Conservation (phyloP, 92 coral and sea anemone species). For the Porites cylindrica region DNA sequence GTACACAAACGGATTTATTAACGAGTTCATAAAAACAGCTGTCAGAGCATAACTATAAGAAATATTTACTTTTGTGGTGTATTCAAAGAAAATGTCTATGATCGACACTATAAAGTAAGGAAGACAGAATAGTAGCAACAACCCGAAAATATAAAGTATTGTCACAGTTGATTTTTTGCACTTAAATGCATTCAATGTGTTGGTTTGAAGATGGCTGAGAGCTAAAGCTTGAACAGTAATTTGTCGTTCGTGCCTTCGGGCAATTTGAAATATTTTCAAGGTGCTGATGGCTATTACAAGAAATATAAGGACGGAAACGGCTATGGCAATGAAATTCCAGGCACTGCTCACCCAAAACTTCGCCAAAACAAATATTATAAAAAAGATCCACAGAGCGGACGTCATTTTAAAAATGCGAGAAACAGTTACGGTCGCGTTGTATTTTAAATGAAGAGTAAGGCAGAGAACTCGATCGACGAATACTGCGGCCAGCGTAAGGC, state of each 20-base stretch:
- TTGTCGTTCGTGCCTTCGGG: conserved; percentile 19
- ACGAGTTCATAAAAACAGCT: conserved; percentile 41
- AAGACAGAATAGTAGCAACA: conserved; percentile 26
- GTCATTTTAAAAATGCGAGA: conserved; percentile 11
- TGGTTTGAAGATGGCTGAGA: background rate
- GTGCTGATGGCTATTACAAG: background rate
- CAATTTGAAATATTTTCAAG: conserved; percentile 33
- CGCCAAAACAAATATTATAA: background rate
- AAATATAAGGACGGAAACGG: conserved; percentile 2
- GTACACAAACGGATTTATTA: conserved; percentile 39
- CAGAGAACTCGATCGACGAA: conserved; percentile 45
- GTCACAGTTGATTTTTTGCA: conserved; percentile 27
- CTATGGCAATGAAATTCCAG: conserved; percentile 30
- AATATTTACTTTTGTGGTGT: conserved; percentile 18
- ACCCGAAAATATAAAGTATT: conserved; percentile 17
- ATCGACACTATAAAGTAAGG: conserved; percentile 24
- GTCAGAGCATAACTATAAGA: conserved; percentile 41
- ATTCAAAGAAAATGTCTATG: conserved; percentile 11
- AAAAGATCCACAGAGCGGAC: conserved; percentile 7
- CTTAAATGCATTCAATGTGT: background rate
- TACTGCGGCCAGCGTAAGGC: conserved; percentile 25
- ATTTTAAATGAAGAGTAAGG: conserved; percentile 33
- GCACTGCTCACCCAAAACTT: conserved; percentile 15
- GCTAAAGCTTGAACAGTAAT: background rate
- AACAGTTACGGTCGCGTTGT: conserved; percentile 29